Base-by-base conservation (phyloP, 2,888 invertebrate species). In the Phasia obesa region DNA sequence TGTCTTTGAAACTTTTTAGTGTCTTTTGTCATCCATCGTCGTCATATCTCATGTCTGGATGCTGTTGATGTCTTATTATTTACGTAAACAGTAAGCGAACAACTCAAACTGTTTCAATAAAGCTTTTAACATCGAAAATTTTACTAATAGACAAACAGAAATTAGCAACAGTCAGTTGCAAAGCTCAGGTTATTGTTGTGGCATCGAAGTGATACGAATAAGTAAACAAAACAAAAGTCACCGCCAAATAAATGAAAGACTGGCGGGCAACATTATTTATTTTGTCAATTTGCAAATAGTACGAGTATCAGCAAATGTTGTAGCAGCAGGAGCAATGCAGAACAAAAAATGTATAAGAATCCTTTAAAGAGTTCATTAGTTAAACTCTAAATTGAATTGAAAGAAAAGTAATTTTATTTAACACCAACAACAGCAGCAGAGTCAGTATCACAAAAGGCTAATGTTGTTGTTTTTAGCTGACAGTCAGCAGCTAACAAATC, bases 241-340 rank as follows among this genome's bases (percentile, higher is more conserved):
- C 60, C 83, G 84, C 55, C 85, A 81, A 64, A 69, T 51, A 44
- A 83, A 42, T 51, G 60, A 76, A 85, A 71, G 84, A 86, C 84
- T 73, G 86, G 86, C 88, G 44, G 23, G 13, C 84, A 87, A 88
- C 88, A 87, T 88, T 89, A 89, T 88, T 88, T 88, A 88, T 87
- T 87, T 88, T 88, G 88, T 88, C 89, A 88, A 89, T 88, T 88
- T 87, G 86, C 88, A 87, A 79, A 81, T 81, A n/a, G n/a, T n/a
- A n/a, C n/a, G n/a, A n/a, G n/a, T n/a, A 67, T 70, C 67, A 79
- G 64, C 55, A 55, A 67, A 71, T 25, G 44, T 9, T 17, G 44
- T 69, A 55, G 69, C 55, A 74, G 17, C 55, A 74, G 17, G 59
- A 81, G 59, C 31, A 42, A 62, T 47, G 73, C 27, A 51, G 64